Conservation (phyloP, 2,888 invertebrate species). For the Cotesia congregata region DNA sequence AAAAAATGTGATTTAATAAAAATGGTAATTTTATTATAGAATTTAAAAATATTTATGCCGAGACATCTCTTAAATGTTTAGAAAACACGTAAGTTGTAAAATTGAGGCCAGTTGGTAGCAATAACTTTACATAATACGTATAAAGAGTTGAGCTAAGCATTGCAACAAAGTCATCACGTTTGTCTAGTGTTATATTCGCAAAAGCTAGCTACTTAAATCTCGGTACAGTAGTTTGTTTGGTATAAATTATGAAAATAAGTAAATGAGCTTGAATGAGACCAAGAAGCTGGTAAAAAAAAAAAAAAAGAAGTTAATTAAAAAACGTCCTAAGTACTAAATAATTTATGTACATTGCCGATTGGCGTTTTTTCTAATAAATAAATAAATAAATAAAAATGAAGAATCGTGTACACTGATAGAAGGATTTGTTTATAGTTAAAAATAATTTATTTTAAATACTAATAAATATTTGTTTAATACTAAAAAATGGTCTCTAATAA, state of each 20-base stretch:
- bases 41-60: slow-evolving; percentile 6
- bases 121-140: slow-evolving; percentile 37
- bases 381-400: too few relatives aligned
- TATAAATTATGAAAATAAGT: background rate
- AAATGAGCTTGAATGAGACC: background rate
- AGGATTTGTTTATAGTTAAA: too few relatives aligned
- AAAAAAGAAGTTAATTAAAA: background rate
- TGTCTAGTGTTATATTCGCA: background rate
- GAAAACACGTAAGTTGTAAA: slow-evolving; percentile 6
- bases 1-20: background rate
- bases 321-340: too few relatives aligned
- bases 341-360: too few relatives aligned
- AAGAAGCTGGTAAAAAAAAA: background rate
- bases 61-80: slow-evolving; percentile 2
- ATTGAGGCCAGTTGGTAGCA: slow-evolving; percentile 25
- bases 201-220: slow-evolving; percentile 4
- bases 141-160: slow-evolving; percentile 2
- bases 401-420: too few relatives aligned
- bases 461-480: too few relatives aligned
- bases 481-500: too few relatives aligned
- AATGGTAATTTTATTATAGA: background rate
- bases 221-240: background rate
- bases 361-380: too few relatives aligned
- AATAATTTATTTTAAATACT: too few relatives aligned
- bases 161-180: slow-evolving; percentile 15